phyloP scores from a whole-genome alignment of 2,113 vertebrate species.

The Silurus glanis region DNA sequence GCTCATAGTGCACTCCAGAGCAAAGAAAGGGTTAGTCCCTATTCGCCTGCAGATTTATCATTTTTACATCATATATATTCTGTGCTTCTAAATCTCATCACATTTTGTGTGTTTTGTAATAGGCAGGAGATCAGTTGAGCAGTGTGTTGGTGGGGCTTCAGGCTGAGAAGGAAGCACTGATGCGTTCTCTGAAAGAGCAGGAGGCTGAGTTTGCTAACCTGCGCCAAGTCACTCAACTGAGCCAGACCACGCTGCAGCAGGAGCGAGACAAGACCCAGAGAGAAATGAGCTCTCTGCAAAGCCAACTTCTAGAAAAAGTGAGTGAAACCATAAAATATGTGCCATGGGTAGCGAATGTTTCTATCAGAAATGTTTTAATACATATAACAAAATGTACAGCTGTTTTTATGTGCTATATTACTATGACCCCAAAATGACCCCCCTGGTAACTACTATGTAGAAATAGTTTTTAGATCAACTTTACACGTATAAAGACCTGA shows the following conservation, averaged over 20 bases:
- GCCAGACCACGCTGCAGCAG: constrained; percentile 63
- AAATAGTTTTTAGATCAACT: background rate
- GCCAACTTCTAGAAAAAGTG: constrained; percentile 76
- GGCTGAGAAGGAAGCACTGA: constrained; percentile 71
- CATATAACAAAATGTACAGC: background rate
- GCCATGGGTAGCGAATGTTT: background rate
- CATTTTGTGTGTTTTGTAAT: background rate
- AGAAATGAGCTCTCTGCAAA: constrained; percentile 67
- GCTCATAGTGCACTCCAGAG: constrained; percentile 59
- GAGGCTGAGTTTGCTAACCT: constrained; percentile 70
- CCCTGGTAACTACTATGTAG: background rate
- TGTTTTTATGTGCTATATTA: background rate
- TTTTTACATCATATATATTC: background rate
- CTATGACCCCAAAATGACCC: background rate
- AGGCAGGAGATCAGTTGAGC: constrained; percentile 73
- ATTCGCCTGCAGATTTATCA: background rate
- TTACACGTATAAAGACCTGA: background rate
- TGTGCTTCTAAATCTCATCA: background rate
- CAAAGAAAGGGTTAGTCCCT: constrained; percentile 65
- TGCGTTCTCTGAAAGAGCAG: constrained; percentile 55
- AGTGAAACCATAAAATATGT: background rate
- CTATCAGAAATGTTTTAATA: background rate
- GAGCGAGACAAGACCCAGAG: constrained; percentile 68
- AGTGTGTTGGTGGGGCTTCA: constrained; percentile 68
- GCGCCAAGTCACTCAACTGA: constrained; percentile 66